Evolutionary conservation across 2,888 invertebrate species (phyloP), one percentile per base, ranked within the genome.

Genomic region (Tridacna gigas): DNA sequence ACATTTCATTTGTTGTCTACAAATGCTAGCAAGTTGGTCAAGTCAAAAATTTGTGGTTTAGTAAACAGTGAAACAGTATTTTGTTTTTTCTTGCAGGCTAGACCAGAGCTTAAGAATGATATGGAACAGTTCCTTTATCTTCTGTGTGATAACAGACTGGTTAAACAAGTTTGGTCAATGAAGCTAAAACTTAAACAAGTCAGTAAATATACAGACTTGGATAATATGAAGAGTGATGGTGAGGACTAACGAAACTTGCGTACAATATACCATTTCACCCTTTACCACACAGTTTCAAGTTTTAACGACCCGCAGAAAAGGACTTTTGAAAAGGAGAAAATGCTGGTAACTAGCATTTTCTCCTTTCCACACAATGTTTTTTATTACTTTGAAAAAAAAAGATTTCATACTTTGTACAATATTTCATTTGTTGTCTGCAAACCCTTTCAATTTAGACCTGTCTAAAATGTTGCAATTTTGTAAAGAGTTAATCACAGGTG

Each of bases 111-210:
- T 37, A 79, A 83, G 56, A 82, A 80, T 28, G 74, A 78, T 0
- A 25, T 89, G 9, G 90, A 90, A 61, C 86, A 80, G 65, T 89
- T 90, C 80, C 66, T 91, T 20, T 85, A 84, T 51, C 25, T 76
- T 66, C 71, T 91, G 26, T 91, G 90, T 83, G 88, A 89, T 71
- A 89, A 84, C 77, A 63, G 77, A 28, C 67, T 71, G 9, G 82
- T 89, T 9, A 91, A 90, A 74, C 80, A 79, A 45, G 79, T 86
- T 12, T 89, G 89, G 85, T 26, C 80, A 60, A 79, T 90, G 86
- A 77, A 83, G 15, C 47, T 90, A 67, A 86, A 71, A 79, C 73
- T 78, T 28, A 81, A 74, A 77, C 48, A 63, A 20, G 26, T 56
- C 45, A 77, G 71, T 51, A 60, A 71, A 63, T 45, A 26, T 60